Evolutionary conservation across 2,888 invertebrate species (phyloP).

Genomic region (Sthenelais limicola): DNA sequence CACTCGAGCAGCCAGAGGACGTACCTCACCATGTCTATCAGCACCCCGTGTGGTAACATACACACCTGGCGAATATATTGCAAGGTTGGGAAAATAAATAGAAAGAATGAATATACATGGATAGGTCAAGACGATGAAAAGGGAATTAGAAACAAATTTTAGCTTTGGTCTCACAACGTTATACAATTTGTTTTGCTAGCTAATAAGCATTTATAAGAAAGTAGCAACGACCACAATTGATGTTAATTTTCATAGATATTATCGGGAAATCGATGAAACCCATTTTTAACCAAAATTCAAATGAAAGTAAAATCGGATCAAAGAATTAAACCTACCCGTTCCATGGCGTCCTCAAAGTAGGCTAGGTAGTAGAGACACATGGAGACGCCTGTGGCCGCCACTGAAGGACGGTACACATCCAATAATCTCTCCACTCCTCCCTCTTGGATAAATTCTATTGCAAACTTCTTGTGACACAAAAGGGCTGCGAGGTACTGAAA

Average conservation of each 20-base stretch:
- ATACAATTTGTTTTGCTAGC: no score
- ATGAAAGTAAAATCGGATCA: no score
- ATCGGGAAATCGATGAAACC: no score
- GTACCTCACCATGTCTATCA: slow-evolving; percentile 88
- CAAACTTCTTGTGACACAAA: slow-evolving; percentile 98
- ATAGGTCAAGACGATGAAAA: no score
- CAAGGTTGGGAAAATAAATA: no score
- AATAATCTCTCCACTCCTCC: slow-evolving; percentile 89
- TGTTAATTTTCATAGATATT: no score
- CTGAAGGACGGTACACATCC: slow-evolving; percentile 92
- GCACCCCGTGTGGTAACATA: slow-evolving; percentile 83
- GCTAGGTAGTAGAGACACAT: slow-evolving; percentile 97
- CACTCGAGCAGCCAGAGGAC: slow-evolving; percentile 96
- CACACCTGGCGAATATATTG: slow-evolving; percentile 75
- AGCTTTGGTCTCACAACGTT: no score
- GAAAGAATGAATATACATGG: no score
- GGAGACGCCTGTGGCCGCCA: slow-evolving; percentile 96
- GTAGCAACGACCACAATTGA: no score
- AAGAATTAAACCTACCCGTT: slow-evolving; percentile 84
- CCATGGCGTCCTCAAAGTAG: slow-evolving; percentile 98
- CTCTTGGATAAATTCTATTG: slow-evolving; percentile 92
- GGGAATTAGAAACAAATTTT: no score
- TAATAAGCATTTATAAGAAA: no score
- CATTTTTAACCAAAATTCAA: no score
- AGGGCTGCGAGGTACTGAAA: slow-evolving; percentile 89